Evolutionary conservation across 53 echinoderm and acorn worm genomes (phyloP).

Genomic region (Astropecten irregularis): DNA sequence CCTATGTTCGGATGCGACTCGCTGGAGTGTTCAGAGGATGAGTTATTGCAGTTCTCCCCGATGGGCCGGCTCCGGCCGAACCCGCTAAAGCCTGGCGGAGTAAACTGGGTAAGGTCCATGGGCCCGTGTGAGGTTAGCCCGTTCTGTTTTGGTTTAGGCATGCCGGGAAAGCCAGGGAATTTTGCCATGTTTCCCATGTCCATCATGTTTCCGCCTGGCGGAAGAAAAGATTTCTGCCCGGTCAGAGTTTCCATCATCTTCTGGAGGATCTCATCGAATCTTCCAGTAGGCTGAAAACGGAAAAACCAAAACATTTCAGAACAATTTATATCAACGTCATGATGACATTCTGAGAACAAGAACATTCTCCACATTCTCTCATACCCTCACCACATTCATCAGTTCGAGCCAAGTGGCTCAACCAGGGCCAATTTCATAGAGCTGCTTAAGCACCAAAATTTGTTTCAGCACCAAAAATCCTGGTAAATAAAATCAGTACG

Average conservation of each 20-base stretch:
- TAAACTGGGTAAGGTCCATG: constrained; percentile 39
- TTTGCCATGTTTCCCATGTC: constrained; percentile 42
- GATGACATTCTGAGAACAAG: too few relatives aligned
- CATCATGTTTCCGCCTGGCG: constrained; percentile 10
- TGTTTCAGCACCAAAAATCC: too few relatives aligned
- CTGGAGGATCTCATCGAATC: constrained; percentile 86
- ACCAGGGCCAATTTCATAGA: too few relatives aligned
- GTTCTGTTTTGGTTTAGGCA: constrained; percentile 1
- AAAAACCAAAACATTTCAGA: constrained; percentile 2
- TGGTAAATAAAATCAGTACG: too few relatives aligned
- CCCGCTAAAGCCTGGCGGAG: constrained; percentile 40
- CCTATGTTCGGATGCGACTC: neutral
- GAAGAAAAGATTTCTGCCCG: neutral
- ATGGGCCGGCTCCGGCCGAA: constrained; percentile 1
- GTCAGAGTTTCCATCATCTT: constrained; percentile 71
- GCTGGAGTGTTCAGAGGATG: constrained; percentile 26
- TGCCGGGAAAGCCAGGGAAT: constrained; percentile 20
- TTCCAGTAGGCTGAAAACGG: constrained; percentile 83
- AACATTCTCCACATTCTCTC: too few relatives aligned
- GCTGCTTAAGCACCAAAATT: too few relatives aligned
- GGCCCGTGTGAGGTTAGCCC: constrained; percentile 27
- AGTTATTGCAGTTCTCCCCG: constrained; percentile 52
- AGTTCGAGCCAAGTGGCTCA: too few relatives aligned
- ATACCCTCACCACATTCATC: too few relatives aligned
- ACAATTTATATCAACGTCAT: too few relatives aligned